Evolutionary conservation across 2,797 vertebrate genomes (phyloP), one percentile per base, ranked within the genome.

Genomic region (Lagodon rhomboides): DNA sequence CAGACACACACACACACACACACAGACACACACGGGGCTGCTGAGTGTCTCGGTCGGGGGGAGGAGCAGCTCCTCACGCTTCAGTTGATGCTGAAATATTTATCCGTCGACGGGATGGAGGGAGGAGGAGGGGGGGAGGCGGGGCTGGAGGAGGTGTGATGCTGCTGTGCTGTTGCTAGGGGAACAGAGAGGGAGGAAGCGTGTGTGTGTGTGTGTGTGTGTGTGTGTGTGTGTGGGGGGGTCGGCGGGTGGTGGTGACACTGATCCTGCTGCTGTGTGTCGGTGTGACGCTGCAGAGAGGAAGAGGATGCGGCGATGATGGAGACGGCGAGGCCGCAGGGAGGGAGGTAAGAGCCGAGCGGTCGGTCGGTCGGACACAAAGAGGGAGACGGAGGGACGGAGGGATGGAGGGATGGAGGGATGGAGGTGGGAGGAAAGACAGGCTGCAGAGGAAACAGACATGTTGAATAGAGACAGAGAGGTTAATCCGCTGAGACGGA

Each of bases 91-190:
- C 83, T 94, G 78, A 94, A 94, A 94, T 92, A 94, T 95, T 91
- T 84, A 93, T 92, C 89, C 3, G 34, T 49, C 1, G 54, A 11
- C 6, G 60, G 58, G 80, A 30, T 2, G 53, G 53, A 65, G 30
- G 44, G 54, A 27, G 46, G 6, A 5, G 47, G 44, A 18, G 51
- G 25, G 51, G 73, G 5, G 50, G 44, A 22, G 60, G 18, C 47
- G 73, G 47, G 51, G 47, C 72, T 53, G 75, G 34, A 34, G 67
- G 90, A 73, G 81, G 66, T 49, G 72, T 87, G 90, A 91, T 88
- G 91, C 91, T 91, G 87, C 87, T 87, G 89, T 82, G 68, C 91
- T 84, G 94, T 96, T 95, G 93, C 95, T 92, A 94, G 86, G 94
- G 91, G 77, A 93, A 94, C 92, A 43, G 87, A 63, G 81, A 82